phyloP scores from a whole-genome alignment of 2,113 vertebrate genomes.

The Seriola quinqueradiata region DNA sequence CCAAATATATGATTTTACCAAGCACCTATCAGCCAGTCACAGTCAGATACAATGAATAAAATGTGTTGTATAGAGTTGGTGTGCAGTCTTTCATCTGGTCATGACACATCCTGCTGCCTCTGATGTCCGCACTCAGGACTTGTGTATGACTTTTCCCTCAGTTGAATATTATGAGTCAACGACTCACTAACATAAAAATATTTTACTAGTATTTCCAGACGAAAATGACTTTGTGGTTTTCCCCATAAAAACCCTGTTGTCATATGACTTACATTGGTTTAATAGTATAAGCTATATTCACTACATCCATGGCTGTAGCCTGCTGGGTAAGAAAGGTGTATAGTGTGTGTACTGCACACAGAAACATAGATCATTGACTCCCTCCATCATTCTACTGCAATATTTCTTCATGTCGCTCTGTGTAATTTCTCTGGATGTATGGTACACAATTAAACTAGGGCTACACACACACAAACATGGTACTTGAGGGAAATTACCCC shows the following conservation, averaged over 20 bases:
- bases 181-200: not conserved
- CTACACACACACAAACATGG: constrained; percentile 40
- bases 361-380: constrained; percentile 1
- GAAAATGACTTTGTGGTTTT: too few species aligned
- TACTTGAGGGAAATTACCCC: constrained; percentile 60
- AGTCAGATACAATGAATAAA: not conserved
- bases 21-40: too few species aligned
- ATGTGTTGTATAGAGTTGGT: not conserved
- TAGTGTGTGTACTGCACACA: not conserved
- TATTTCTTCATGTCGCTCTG: constrained; percentile 6
- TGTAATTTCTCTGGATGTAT: constrained; percentile 49
- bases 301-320: not conserved
- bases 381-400: not conserved
- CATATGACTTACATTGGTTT: not conserved
- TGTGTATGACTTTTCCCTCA: too few species aligned
- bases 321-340: not conserved
- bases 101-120: too few species aligned
- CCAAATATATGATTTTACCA: too few species aligned
- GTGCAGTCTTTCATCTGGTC: too few species aligned
- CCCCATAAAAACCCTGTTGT: not conserved
- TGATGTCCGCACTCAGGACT: too few species aligned
- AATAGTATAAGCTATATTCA: not conserved
- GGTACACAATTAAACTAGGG: constrained; percentile 33
- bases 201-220: not conserved
- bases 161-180: not conserved